phyloP scores from a whole-genome alignment of 2,888 invertebrate species.

The Epirrhoe tristata region DNA sequence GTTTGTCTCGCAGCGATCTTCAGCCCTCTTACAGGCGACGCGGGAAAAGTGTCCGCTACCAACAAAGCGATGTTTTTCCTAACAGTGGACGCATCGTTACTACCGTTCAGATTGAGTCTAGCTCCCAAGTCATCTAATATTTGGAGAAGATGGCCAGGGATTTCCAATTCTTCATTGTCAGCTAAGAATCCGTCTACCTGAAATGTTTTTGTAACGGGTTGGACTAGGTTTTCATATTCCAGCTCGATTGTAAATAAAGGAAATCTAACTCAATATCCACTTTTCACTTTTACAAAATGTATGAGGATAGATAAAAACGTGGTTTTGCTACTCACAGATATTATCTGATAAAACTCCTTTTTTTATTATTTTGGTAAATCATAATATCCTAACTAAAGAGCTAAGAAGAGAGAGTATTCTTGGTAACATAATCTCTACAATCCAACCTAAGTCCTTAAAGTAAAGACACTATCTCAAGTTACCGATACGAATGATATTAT shows the following conservation, averaged over 20 bases:
- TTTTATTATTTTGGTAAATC: neutral
- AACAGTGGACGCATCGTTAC: slow-evolving; percentile 52
- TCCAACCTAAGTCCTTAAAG: no score
- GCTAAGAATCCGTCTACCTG: slow-evolving; percentile 70
- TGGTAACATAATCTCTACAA: neutral
- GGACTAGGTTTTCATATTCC: neutral
- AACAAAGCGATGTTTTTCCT: slow-evolving; percentile 70
- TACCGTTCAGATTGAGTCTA: slow-evolving; percentile 62
- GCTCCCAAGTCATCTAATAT: slow-evolving; percentile 68
- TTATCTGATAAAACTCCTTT: no score
- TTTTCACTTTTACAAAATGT: no score
- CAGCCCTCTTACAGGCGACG: slow-evolving; percentile 64
- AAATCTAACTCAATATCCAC: no score
- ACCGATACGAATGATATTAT: neutral
- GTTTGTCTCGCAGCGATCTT: slow-evolving; percentile 53
- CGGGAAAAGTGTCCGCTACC: slow-evolving; percentile 64
- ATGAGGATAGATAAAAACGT: no score
- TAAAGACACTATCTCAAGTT: neutral
- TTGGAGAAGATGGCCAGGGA: slow-evolving; percentile 67
- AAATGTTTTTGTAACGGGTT: slow-evolving; percentile 22
- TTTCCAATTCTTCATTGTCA: slow-evolving; percentile 55
- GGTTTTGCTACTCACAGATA: no score
- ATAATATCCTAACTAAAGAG: neutral
- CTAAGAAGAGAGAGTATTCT: no score
- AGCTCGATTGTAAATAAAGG: no score